These are phyloP conservation scores for Tor tambroides DNA, from an alignment of 2,113 vertebrate genomes.

Conservation along the genomic window DNA sequence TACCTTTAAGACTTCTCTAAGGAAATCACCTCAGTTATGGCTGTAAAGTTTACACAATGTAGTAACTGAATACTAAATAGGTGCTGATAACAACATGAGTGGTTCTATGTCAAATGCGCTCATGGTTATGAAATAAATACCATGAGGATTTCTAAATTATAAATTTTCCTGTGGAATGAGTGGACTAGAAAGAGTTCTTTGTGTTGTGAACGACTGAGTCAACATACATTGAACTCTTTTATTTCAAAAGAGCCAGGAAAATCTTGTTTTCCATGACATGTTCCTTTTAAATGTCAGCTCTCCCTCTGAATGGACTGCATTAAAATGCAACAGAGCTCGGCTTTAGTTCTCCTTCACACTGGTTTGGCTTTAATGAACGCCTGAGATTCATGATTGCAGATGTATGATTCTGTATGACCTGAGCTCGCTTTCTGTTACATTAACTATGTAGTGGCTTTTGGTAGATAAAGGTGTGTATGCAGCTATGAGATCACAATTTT, in stretches of 20 bases:
- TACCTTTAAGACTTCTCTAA: neutral
- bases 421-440: neutral
- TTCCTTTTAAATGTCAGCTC: constrained; percentile 18
- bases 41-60: too few species aligned
- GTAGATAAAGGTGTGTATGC: neutral
- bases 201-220: neutral
- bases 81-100: neutral
- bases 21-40: neutral
- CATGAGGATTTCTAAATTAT: neutral
- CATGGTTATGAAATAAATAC: neutral
- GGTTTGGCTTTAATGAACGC: constrained; percentile 10
- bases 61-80: neutral
- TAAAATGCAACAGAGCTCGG: neutral
- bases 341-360: neutral
- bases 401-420: neutral
- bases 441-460: neutral
- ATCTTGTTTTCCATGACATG: neutral
- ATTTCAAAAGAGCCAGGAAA: neutral
- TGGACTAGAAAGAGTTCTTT: neutral
- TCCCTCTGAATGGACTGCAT: neutral
- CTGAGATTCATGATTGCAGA: neutral
- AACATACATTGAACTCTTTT: neutral
- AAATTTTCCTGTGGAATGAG: neutral
- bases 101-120: neutral
- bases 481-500: neutral